Evolutionary conservation across 2,113 vertebrate species (phyloP), one percentile per base, ranked within the genome.

Genomic region (Argyrosomus japonicus): DNA sequence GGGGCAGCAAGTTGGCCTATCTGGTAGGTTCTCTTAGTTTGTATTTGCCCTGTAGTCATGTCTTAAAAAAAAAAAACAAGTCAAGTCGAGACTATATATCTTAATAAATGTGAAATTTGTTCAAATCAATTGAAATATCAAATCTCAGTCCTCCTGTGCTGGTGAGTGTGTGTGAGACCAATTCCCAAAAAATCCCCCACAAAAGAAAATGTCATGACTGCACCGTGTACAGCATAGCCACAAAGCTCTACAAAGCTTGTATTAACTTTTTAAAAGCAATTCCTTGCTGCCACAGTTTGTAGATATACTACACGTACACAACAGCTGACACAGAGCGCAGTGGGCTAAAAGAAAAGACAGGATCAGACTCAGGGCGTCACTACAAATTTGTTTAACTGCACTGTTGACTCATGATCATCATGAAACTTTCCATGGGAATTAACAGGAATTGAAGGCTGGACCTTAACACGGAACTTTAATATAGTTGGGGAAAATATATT

Each of bases 1-100:
- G 69, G 98, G 97, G 0, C 98, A 98, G 89, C 98, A 99, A 36
- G 96, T 99, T 18, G 97, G 98, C 23, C 95, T 99, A 2, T 95
- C 97, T 85, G 97, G 98, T 99, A 95, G 68, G 90, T 81, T n/a
- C 23, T 58, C 13, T 11, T 13, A 15, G 36, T 60, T 25, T 25
- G 7, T 25, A 9, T 68, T 53, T 71, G 11, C 0, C 3, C 12
- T 0, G 0, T 6, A 3, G 51, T 43, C 21, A 56, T 7, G 13
- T 48, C 6, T 29, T 0, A 29, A 23, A 45, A 9, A 23, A 45
- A 9, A 17, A 68, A 14, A 32, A 14, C 18, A 6, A 13, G 23
- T 43, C 62, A 45, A 23, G 21, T 45, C 2, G 2, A 23, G 23
- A 43, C 11, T 13, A 4, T 13, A 36, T 1, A 19, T 36, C 3